Percentiles rank a stretch among this genome's conserved stretches.
Evolutionary conservation across 1,140 invertebrate species (phyloP).

Genomic region (Colletes latitarsis): DNA sequence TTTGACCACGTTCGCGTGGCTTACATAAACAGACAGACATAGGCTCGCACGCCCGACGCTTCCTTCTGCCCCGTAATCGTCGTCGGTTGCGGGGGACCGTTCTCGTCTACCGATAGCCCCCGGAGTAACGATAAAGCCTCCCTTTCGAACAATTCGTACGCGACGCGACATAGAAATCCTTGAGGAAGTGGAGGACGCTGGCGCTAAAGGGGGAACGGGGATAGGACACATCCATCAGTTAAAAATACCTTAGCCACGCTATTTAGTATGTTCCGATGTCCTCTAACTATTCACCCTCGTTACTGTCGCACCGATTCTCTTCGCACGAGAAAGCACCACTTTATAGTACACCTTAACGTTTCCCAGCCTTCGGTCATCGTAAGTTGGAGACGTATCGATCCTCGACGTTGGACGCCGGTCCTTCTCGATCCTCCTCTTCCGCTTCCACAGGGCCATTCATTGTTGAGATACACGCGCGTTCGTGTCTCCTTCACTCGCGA

Average conservation of each 20-base stretch:
- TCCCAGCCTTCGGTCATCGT: constrained; percentile 24
- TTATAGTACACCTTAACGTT: constrained; percentile 65
- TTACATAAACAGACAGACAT: constrained; percentile 36
- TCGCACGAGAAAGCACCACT: constrained; percentile 73
- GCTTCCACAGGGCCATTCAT: constrained; percentile 55
- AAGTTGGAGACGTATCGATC: constrained; percentile 49
- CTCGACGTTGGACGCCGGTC: not conserved
- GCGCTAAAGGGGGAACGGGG: constrained; percentile 32
- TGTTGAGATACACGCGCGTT: constrained; percentile 52
- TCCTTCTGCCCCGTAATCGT: not conserved
- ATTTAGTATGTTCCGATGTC: constrained; percentile 45
- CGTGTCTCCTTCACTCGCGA: constrained; percentile 15
- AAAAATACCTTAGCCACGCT: constrained; percentile 70
- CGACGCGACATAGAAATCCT: constrained; percentile 37
- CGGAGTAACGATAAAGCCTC: constrained; percentile 7
- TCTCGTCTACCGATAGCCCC: constrained; percentile 6
- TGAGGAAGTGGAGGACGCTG: constrained; percentile 46
- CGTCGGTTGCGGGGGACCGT: not conserved
- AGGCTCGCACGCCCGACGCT: constrained; percentile 12
- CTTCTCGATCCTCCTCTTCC: constrained; percentile 1
- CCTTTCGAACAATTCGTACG: constrained; percentile 15
- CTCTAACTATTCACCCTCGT: constrained; percentile 50
- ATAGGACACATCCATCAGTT: constrained; percentile 70
- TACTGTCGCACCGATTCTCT: constrained; percentile 34
- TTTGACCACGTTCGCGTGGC: constrained; percentile 16